These are phyloP conservation scores for Athene noctua DNA, from an alignment of 2,113 vertebrate genomes.

Conservation along the genomic window DNA sequence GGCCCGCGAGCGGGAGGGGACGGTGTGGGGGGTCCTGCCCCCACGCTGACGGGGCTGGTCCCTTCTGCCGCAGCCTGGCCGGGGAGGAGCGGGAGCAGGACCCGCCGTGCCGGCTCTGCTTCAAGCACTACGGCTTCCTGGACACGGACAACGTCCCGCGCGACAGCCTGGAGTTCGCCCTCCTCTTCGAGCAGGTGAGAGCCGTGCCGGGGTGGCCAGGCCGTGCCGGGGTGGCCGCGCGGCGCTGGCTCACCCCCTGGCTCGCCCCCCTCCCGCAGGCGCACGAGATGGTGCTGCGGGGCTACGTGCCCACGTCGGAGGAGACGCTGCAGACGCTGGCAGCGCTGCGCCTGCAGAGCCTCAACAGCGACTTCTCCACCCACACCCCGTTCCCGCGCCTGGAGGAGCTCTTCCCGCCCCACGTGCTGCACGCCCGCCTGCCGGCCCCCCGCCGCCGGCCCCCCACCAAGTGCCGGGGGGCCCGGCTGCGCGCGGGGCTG, in stretches of 20 bases:
- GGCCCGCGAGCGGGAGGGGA: rapidly evolving
- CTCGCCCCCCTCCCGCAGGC: constrained; percentile 64
- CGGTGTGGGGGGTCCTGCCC: rapidly evolving
- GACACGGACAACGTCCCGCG: constrained; percentile 85
- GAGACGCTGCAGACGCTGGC: constrained; percentile 88
- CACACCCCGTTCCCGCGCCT: constrained; percentile 80
- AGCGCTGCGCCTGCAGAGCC: constrained; percentile 85
- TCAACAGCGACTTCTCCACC: constrained; percentile 87
- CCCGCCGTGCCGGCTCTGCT: constrained; percentile 82
- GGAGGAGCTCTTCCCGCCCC: constrained; percentile 82
- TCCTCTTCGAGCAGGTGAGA: constrained; percentile 92
- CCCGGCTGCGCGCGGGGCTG: constrained; percentile 76
- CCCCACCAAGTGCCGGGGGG: constrained; percentile 64
- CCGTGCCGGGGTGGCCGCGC: rapidly evolving
- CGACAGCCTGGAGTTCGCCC: constrained; percentile 87
- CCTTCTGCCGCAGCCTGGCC: constrained; percentile 66
- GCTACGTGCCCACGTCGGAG: constrained; percentile 85
- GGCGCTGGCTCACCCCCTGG: rapidly evolving
- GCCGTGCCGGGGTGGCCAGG: background rate
- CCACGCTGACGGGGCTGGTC: background rate
- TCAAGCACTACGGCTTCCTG: constrained; percentile 91
- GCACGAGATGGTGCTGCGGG: constrained; percentile 89
- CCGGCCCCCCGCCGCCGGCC: constrained; percentile 61
- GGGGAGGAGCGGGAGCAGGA: constrained; percentile 76
- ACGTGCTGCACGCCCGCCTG: constrained; percentile 74